A percentile compares a stretch with the other conserved stretches of the same genome.
phyloP scores from a whole-genome alignment of 2,888 invertebrate species.

The Thelaira solivaga region DNA sequence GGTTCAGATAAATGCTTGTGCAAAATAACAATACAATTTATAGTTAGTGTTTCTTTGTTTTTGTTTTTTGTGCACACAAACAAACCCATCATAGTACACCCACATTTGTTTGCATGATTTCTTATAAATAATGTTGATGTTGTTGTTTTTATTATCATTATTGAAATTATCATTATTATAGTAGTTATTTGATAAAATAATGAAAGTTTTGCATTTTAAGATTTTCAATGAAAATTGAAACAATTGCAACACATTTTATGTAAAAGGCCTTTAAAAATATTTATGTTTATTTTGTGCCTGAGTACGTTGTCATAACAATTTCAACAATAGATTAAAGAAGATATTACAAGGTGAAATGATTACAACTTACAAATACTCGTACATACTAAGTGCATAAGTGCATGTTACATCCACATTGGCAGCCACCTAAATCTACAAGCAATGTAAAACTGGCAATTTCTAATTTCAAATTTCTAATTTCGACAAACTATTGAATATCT shows the following conservation, averaged over 20 bases:
- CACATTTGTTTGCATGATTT: constrained; percentile 25
- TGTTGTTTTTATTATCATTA: constrained; percentile 21
- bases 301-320: constrained; percentile 6
- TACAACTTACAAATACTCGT: neutral
- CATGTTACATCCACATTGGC: too few species aligned
- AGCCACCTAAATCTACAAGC: too few species aligned
- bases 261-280: neutral
- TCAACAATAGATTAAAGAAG: neutral
- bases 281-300: too few species aligned
- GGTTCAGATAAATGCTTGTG: constrained; percentile 6
- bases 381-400: too few species aligned
- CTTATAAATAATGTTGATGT: neutral
- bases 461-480: too few species aligned
- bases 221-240: constrained; percentile 15
- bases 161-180: too few species aligned
- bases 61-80: constrained; percentile 18
- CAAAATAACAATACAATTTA: neutral
- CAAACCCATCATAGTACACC: too few species aligned
- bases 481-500: too few species aligned
- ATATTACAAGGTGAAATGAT: constrained; percentile 2
- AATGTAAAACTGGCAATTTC: too few species aligned
- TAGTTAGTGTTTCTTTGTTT: neutral
- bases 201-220: constrained; percentile 27
- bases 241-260: constrained; percentile 21
- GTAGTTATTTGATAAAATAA: constrained; percentile 38